Evolutionary conservation across 2,113 vertebrate genomes (phyloP), one percentile per base, ranked within the genome.

Genomic region (Verasper variegatus): DNA sequence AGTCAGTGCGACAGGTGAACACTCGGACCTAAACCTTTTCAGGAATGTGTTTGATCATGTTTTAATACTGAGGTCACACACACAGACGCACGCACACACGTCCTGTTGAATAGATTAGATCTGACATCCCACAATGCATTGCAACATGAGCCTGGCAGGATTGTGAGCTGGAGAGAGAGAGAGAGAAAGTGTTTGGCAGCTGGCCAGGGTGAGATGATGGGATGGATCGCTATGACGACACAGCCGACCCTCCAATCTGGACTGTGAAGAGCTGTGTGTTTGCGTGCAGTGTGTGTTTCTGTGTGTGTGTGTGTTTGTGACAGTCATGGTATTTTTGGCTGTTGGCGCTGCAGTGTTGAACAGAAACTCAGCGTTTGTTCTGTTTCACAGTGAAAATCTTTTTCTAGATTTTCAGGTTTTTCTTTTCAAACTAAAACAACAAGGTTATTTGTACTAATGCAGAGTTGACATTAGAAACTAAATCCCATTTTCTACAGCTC

Each of bases 51-150:
- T 56, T 86, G 84, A 87, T 78, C 76, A n/a, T 40, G 20, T 62
- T 61, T 56, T 60, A 26, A 40, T 55, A 13, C 31, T 51, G 4
- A 0, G 81, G 74, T 68, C 66, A 73, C 66, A 59, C 13, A 49
- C 47, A 52, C 71, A 68, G 64, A 76, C 71, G 71, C 66, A 72
- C 70, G 47, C 70, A 37, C 4, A 52, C 1, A 42, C 10, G 6
- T 51, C 26, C 83, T 82, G 74, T 24, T 12, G 24, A 73, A 76
- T 49, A 81, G 88, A 92, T 90, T 82, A 84, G 66, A 82, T 85
- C 88, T 82, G 80, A 85, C 68, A 17, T 80, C 85, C 89, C 91
- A 91, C 81, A 90, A 92, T 90, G 88, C 88, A 88, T 58, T 82
- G 87, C 87, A 78, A 23, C 81, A 20, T 59, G 72, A 81, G 78